Evolutionary conservation across 2,113 vertebrate genomes (phyloP), one percentile per base, ranked within the genome.

Genomic region (Asarcornis scutulata): DNA sequence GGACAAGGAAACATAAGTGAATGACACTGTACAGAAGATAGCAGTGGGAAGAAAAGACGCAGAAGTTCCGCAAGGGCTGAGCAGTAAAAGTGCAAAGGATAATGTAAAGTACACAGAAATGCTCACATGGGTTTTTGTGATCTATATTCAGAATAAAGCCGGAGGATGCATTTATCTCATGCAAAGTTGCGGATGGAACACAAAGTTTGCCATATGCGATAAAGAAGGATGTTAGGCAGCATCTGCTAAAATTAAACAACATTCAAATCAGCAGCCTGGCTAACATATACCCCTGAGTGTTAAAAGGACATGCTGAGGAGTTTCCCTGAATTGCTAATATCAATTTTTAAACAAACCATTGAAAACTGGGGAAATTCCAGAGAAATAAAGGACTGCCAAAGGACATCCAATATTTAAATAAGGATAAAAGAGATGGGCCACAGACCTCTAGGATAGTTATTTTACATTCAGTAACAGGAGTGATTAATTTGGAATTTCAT

Each of bases 401-500:
- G 29, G 68, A 95, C 29, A 93, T 40, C 25, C 31, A 92, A 75
- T 95, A 91, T 89, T 97, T 95, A 82, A 92, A 92, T 52, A 91
- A 78, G 62, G 73, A 92, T 84, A 84, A 95, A 86, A 91, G 73
- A 84, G 16, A 87, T 11, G 7, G 81, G 56, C 52, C 86, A 89
- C 31, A 75, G 77, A 93, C 77, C 81, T 89, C 77, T 58, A 44
- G 67, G 77, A 90, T 1, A 80, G 53, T 89, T 87, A 93, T 69
- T 97, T 68, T 85, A 78, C 86, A 92, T 96, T 96, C 94, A 62
- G 66, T 62, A 82, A 95, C 93, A 89, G 66, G 7, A 89, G 38
- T n/a, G 44, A 89, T 84, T 95, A 95, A 96, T 91, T 95, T 92
- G 74, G 86, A 95, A 96, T 95, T 85, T 92, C 89, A 95, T 93